These are phyloP conservation scores for Asobara japonica DNA, from an alignment of 1,140 invertebrate genomes.

Conservation along the genomic window DNA sequence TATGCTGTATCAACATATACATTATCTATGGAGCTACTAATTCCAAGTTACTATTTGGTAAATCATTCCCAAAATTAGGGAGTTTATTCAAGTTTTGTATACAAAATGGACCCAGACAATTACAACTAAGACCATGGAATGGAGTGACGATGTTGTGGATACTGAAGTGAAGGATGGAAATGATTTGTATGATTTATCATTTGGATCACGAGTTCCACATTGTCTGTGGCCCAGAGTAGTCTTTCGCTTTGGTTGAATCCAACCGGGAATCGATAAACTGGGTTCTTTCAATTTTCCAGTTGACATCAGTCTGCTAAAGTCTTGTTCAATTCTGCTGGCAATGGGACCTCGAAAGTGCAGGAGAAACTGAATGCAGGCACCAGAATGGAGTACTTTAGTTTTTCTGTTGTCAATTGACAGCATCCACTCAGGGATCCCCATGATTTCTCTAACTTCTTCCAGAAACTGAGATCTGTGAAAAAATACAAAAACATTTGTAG, in stretches of 20 bases:
- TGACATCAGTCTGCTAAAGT: slow-evolving; percentile 79
- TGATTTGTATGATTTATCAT: slow-evolving; percentile 69
- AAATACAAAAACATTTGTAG: neutral
- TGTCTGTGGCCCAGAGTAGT: slow-evolving; percentile 75
- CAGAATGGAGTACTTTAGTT: slow-evolving; percentile 80
- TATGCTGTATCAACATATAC: too few species aligned
- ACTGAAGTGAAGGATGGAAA: too few species aligned
- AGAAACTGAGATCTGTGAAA: slow-evolving; percentile 81
- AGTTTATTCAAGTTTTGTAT: too few species aligned
- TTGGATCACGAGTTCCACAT: slow-evolving; percentile 77
- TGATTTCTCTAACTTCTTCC: slow-evolving; percentile 80
- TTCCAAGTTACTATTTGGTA: too few species aligned
- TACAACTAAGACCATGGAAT: too few species aligned
- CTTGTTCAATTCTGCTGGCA: slow-evolving; percentile 79
- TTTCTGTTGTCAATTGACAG: slow-evolving; percentile 83
- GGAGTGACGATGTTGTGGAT: slow-evolving; percentile 10
- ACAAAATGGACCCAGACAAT: too few species aligned
- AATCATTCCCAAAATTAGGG: too few species aligned
- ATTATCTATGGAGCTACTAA: too few species aligned
- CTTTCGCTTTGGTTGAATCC: slow-evolving; percentile 77
- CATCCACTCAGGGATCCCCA: slow-evolving; percentile 92
- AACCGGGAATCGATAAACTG: slow-evolving; percentile 82
- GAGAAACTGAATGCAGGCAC: slow-evolving; percentile 86
- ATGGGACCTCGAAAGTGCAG: slow-evolving; percentile 88
- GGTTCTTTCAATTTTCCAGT: slow-evolving; percentile 78